phyloP scores from a whole-genome alignment of 2,797 vertebrate species.

The Sebastes baramenuke region DNA sequence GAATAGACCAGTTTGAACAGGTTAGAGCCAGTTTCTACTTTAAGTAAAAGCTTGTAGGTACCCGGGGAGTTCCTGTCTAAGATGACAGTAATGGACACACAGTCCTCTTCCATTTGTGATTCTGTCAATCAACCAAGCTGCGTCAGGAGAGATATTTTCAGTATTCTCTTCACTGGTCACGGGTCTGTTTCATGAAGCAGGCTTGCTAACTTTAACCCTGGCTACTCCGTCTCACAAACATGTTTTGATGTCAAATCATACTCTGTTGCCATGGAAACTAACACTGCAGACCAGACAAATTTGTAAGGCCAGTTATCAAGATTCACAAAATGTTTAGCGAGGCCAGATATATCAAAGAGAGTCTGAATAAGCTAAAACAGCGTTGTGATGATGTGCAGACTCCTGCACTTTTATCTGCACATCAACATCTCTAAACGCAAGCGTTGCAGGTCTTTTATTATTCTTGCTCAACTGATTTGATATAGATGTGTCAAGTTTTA shows the following conservation, averaged over 20 bases:
- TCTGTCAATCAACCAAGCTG: constrained; percentile 20
- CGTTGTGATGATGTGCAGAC: background rate
- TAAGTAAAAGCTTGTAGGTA: constrained; percentile 8
- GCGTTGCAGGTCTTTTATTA: background rate
- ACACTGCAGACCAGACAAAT: background rate
- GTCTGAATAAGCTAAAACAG: background rate
- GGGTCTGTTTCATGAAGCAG: background rate
- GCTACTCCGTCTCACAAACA: background rate
- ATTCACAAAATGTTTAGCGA: background rate
- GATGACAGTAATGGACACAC: constrained; percentile 19
- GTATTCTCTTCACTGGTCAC: background rate
- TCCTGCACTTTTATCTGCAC: background rate
- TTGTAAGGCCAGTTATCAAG: background rate
- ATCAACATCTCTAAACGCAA: background rate
- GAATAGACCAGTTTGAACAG: background rate
- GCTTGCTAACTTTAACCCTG: background rate
- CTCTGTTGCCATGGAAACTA: constrained; percentile 8
- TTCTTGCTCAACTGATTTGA: background rate
- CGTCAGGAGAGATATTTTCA: background rate
- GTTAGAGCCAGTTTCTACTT: background rate
- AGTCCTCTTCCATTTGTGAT: constrained; percentile 16
- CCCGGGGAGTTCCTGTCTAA: constrained; percentile 3
- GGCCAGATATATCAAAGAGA: background rate
- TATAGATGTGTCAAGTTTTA: background rate
- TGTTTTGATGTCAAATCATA: background rate